Base-by-base conservation (phyloP, 2,113 vertebrate species). In the Callorhinus ursinus region DNA sequence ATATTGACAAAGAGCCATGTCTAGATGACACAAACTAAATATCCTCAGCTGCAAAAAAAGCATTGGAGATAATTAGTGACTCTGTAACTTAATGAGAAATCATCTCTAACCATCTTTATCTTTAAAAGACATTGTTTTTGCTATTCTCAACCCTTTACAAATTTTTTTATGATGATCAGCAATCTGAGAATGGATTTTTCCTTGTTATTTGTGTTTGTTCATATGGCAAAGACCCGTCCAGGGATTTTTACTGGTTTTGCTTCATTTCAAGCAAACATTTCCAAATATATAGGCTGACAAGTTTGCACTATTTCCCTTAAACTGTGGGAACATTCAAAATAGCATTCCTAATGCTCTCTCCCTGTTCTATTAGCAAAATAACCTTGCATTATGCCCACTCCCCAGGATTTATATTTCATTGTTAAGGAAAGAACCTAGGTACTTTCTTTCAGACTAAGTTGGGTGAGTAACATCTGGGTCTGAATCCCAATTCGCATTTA, bases 41-140 rank as follows among this genome's bases (percentile, higher is more conserved):
- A 88, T 67, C 71, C 90, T 65, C 63, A 97, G 77, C 28, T 85
- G 61, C 61, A 65, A 65, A 65, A 63, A 13, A 63, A 55, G 1
- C 53, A 55, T 65, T 65, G 46, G 57, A 90, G 51, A 91, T 72
- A 94, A 96, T 57, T 84, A n/a, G 61, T 84, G 61, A 14, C 42
- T 87, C 26, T 69, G n/a, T 36, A 96, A 80, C 53, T 86, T 80
- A 93, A 92, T 80, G 67, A 96, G 61, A 93, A 96, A 92, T 72
- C 10, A 65, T 92, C 9, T 92, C 7, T 79, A 80, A 61, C 31
- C 31, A 96, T 67, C 31, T 88, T 51, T 88, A n/a, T 71, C 77
- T 92, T 89, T 7, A 1, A 93, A 93, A 85, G 2, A 5, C 2
- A 24, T 51, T 80, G 15, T 46, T 92, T 79, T 87, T 88, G 21